Evolutionary conservation across 2,113 vertebrate species (phyloP).

Genomic region (Ptyas mucosa): DNA sequence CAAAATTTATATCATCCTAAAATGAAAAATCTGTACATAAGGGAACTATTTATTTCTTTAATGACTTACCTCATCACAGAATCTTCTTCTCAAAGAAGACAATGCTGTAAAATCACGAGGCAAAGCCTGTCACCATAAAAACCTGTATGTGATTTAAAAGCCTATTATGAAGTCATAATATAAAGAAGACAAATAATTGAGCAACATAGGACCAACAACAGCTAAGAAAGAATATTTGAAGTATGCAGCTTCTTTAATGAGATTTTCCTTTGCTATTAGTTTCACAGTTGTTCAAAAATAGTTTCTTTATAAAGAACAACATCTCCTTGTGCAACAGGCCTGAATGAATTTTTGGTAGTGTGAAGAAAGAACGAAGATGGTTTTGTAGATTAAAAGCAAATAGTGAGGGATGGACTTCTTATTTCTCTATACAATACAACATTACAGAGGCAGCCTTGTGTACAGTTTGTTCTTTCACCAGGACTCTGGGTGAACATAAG

Average conservation of each 20-base stretch:
- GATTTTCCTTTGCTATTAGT: constrained; percentile 14
- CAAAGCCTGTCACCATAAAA: not conserved
- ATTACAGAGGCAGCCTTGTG: not conserved
- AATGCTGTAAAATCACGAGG: not conserved
- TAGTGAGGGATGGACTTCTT: not conserved
- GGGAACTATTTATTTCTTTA: not conserved
- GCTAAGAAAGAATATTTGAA: not conserved
- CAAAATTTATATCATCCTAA: not conserved
- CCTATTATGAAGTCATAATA: constrained; percentile 17
- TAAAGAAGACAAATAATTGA: constrained; percentile 16
- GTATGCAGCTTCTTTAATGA: constrained; percentile 1
- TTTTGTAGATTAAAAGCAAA: constrained; percentile 11
- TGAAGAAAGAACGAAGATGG: not conserved
- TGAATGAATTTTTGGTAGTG: constrained; percentile 9
- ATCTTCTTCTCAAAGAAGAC: not conserved
- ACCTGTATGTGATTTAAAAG: not conserved
- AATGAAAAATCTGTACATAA: not conserved
- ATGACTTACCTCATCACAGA: not conserved
- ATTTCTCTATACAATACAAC: not conserved
- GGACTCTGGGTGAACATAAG: not conserved
- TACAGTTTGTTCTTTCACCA: not conserved
- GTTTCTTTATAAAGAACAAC: constrained; percentile 11
- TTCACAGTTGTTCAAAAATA: not conserved
- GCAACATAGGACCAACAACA: constrained; percentile 3
- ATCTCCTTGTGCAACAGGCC: not conserved